phyloP scores from a whole-genome alignment of 2,797 vertebrate genomes.

The Tapirus indicus region DNA sequence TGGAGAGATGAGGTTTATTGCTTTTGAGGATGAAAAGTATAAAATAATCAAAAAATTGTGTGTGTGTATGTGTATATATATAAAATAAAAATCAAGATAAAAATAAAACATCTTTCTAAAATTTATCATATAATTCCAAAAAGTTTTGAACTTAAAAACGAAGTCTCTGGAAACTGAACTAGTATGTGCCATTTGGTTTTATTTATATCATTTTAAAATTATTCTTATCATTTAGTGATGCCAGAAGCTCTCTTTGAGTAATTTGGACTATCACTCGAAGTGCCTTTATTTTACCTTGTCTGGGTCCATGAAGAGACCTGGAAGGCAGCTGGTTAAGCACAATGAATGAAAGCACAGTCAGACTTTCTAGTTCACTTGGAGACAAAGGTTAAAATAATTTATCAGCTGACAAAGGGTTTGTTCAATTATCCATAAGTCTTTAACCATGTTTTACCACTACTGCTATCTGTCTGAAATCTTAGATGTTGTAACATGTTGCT shows the following conservation, averaged over 20 bases:
- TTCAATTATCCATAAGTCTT: background rate
- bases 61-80: background rate
- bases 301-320: background rate
- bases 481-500: background rate
- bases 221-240: background rate
- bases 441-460: background rate
- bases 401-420: background rate
- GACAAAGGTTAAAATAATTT: slow-evolving; percentile 11
- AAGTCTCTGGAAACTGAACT: background rate
- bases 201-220: background rate
- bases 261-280: background rate
- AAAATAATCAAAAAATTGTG: background rate
- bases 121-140: background rate
- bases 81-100: background rate
- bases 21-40: background rate
- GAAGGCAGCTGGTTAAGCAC: background rate
- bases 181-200: background rate
- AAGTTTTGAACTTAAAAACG: background rate
- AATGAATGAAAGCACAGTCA: background rate
- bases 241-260: background rate
- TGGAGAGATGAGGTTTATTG: background rate
- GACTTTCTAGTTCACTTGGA: background rate
- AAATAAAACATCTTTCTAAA: slow-evolving; percentile 3
- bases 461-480: background rate
- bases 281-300: background rate